Evolutionary conservation across 2,113 vertebrate genomes (phyloP).

Genomic region (Orthonyx spaldingii): DNA sequence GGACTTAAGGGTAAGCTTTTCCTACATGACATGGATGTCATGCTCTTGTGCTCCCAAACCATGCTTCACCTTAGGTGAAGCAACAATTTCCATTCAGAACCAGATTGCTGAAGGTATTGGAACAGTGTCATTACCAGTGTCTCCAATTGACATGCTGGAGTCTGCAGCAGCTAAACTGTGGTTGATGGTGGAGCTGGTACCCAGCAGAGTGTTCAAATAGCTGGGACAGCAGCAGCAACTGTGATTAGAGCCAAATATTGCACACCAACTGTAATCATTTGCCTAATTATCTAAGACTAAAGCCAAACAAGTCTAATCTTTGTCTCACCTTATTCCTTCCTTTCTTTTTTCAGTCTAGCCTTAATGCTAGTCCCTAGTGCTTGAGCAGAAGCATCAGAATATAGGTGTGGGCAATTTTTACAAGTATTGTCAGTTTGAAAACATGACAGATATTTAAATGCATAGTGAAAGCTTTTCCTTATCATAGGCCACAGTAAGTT

Average conservation of each 20-base stretch:
- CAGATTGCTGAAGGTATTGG: background rate
- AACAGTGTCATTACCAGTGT: background rate
- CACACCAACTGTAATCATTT: background rate
- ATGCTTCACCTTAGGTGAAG: background rate
- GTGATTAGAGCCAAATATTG: background rate
- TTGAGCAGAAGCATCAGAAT: background rate
- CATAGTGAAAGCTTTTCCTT: background rate
- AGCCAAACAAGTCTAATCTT: background rate
- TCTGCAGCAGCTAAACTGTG: background rate
- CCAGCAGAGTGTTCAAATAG: background rate
- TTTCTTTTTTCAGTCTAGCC: background rate
- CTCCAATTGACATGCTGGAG: background rate
- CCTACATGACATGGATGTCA: background rate
- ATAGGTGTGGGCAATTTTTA: background rate
- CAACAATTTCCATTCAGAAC: background rate
- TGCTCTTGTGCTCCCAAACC: background rate
- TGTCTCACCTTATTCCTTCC: background rate
- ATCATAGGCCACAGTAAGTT: background rate
- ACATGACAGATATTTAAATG: background rate
- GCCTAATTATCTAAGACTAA: background rate
- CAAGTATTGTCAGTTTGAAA: background rate
- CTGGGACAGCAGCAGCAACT: background rate
- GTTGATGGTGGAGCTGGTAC: background rate
- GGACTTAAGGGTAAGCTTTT: background rate
- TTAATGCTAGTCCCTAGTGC: background rate